A percentile compares a stretch with the other conserved stretches of the same genome.
phyloP scores from a whole-genome alignment of 2,888 invertebrate species.

The Drosophila greeni region DNA sequence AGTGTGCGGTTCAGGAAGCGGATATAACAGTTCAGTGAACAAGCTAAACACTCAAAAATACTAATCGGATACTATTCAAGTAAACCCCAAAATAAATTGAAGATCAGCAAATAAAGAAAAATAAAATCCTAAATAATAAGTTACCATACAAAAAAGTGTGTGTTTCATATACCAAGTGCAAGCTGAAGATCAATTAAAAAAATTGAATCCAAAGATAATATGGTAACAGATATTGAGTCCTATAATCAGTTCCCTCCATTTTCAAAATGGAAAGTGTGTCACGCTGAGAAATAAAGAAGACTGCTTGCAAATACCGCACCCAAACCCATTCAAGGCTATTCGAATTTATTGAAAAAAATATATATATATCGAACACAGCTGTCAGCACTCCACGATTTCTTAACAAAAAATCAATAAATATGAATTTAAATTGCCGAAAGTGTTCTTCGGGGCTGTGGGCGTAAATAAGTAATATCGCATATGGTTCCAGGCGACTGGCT shows the following conservation, averaged over 20 bases:
- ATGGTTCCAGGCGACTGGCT: constrained; percentile 38
- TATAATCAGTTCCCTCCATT: constrained; percentile 11
- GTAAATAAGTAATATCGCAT: constrained; percentile 39
- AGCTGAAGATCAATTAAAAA: neutral
- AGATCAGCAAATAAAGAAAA: constrained; percentile 2
- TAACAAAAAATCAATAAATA: constrained; percentile 40
- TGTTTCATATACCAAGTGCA: neutral
- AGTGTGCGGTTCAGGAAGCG: constrained; percentile 44
- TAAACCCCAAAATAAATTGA: neutral
- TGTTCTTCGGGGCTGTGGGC: constrained; percentile 4
- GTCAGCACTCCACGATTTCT: constrained; percentile 34
- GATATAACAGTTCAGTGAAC: neutral
- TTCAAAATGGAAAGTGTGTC: constrained; percentile 4
- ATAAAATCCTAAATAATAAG: neutral
- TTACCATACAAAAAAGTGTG: neutral
- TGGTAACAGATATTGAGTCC: neutral
- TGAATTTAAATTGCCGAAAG: constrained; percentile 34
- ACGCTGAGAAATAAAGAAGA: neutral
- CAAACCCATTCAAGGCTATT: constrained; percentile 14
- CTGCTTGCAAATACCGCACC: constrained; percentile 17
- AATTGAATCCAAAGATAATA: neutral
- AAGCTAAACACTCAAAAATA: neutral
- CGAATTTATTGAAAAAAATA: constrained; percentile 7
- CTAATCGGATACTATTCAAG: neutral
- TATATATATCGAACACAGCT: constrained; percentile 35